Conservation (phyloP, 2,888 invertebrate genomes). For the Oligia fasciuncula region DNA sequence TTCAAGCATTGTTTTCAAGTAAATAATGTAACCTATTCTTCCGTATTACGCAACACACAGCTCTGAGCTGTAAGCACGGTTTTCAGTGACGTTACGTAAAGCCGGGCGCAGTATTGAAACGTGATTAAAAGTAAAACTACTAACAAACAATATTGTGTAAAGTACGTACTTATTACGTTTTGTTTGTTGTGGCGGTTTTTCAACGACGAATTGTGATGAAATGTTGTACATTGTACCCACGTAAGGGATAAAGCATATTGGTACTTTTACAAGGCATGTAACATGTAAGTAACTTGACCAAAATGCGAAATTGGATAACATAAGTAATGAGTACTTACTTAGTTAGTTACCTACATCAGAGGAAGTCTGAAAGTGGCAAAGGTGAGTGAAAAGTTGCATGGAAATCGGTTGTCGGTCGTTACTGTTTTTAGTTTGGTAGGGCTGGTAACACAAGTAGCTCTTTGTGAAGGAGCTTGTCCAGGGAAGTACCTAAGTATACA, state of each 20-base stretch:
- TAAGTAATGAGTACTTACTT: background rate
- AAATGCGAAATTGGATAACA: background rate
- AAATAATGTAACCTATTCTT: conserved; percentile 11
- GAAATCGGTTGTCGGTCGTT: too few species aligned
- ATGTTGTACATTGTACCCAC: background rate
- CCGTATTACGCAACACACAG: conserved; percentile 39
- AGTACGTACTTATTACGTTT: background rate
- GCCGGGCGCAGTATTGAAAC: conserved; percentile 23
- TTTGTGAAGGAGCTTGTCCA: background rate
- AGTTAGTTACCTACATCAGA: too few species aligned
- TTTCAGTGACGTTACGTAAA: conserved; percentile 42
- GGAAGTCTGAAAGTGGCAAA: background rate
- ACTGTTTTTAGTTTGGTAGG: background rate
- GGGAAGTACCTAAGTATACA: background rate
- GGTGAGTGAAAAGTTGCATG: background rate
- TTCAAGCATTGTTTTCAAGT: background rate
- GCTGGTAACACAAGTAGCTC: background rate
- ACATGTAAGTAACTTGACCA: background rate
- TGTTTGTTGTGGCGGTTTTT: conserved; percentile 29
- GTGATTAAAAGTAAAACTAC: conserved; percentile 29
- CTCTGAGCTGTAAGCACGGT: conserved; percentile 9
- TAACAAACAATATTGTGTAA: conserved; percentile 32
- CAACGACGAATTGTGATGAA: background rate
- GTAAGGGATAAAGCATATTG: background rate
- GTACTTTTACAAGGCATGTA: background rate